These are phyloP conservation scores for Rhorus exstirpatorius DNA, from an alignment of 2,888 invertebrate species.

Conservation along the genomic window DNA sequence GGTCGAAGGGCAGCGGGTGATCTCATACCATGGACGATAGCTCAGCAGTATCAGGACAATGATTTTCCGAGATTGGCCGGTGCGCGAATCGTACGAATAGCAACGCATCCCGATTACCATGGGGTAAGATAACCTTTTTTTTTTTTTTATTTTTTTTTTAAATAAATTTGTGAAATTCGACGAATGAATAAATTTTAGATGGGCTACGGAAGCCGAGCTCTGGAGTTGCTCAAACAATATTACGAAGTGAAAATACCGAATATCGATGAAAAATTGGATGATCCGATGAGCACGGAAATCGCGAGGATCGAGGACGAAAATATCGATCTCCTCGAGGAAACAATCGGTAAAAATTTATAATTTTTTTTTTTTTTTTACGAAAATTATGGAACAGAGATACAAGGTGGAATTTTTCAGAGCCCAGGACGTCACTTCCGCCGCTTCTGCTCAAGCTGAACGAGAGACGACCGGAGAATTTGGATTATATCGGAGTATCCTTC, in stretches of 20 bases:
- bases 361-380: not conserved
- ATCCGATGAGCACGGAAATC: constrained; percentile 84
- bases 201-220: constrained; percentile 97
- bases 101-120: constrained; percentile 99
- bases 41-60: constrained; percentile 97
- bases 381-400: not conserved
- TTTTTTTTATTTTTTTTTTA: not conserved
- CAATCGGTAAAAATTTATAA: constrained; percentile 87
- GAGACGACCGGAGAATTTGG: constrained; percentile 93
- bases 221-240: constrained; percentile 94
- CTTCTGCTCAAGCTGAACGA: constrained; percentile 95
- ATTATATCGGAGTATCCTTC: constrained; percentile 98
- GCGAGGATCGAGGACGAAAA: constrained; percentile 88
- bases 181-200: constrained; percentile 88
- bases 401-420: constrained; percentile 83
- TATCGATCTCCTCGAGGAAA: constrained; percentile 90
- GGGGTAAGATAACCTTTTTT: constrained; percentile 87
- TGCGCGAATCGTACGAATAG: constrained; percentile 97
- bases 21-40: constrained; percentile 99
- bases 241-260: constrained; percentile 93
- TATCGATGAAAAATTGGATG: constrained; percentile 88
- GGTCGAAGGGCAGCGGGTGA: constrained; percentile 98
- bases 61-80: constrained; percentile 97
- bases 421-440: constrained; percentile 94
- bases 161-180: not conserved